phyloP scores from a whole-genome alignment of 2,113 vertebrate species.

The Sander lucioperca region DNA sequence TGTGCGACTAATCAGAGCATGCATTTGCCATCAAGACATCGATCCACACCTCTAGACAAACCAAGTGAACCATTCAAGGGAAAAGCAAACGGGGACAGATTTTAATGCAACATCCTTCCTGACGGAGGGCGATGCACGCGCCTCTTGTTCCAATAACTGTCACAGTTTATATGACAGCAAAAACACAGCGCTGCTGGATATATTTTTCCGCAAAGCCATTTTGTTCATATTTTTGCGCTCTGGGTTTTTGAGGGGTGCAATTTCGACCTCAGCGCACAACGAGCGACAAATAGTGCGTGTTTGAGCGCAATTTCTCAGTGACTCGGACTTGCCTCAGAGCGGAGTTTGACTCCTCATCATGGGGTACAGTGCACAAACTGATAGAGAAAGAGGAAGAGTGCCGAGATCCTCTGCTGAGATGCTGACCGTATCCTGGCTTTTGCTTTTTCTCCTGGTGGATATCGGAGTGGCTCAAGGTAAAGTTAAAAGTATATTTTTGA shows the following conservation, averaged over 20 bases:
- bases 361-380: conserved; percentile 87
- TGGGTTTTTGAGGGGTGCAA: conserved; percentile 4
- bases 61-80: conserved; percentile 47
- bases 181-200: conserved; percentile 61
- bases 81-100: conserved; percentile 45
- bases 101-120: conserved; percentile 60
- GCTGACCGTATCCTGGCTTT: conserved; percentile 85
- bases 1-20: conserved; percentile 64
- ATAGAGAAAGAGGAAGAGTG: conserved; percentile 84
- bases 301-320: conserved; percentile 41
- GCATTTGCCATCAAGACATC: conserved; percentile 58
- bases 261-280: conserved; percentile 25
- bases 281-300: conserved; percentile 32
- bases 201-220: conserved; percentile 21
- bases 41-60: conserved; percentile 49
- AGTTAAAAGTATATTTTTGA: conserved; percentile 35
- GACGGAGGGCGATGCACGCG: conserved; percentile 62
- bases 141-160: conserved; percentile 50
- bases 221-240: neutral
- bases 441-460: conserved; percentile 87
- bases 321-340: conserved; percentile 67
- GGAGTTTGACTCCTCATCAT: conserved; percentile 83
- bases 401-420: conserved; percentile 85
- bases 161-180: conserved; percentile 52
- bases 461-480: conserved; percentile 92